phyloP scores from a whole-genome alignment of 2,797 vertebrate genomes.

The Phrynocephalus forsythii region DNA sequence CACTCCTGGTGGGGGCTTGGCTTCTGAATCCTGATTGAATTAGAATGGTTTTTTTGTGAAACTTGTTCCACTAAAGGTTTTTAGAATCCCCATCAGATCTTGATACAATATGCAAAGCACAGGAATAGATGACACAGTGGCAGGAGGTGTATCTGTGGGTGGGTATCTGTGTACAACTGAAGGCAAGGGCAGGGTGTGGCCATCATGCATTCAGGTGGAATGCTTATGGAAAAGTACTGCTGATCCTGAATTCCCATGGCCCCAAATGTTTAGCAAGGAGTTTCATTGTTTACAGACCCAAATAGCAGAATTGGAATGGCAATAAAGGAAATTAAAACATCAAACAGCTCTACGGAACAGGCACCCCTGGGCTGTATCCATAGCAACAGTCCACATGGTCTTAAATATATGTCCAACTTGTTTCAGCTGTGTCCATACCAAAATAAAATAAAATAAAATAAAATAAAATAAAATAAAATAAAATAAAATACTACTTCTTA shows the following conservation, averaged over 20 bases:
- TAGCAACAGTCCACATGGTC: constrained; percentile 8
- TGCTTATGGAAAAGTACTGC: background rate
- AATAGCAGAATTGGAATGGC: background rate
- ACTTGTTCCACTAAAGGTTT: no score
- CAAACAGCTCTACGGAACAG: background rate
- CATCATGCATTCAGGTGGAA: background rate
- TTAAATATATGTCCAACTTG: constrained; percentile 3
- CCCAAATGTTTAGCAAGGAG: background rate
- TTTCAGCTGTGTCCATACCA: background rate
- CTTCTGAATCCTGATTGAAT: no score
- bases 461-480: no score
- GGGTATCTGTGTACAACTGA: background rate
- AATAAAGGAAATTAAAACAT: constrained; percentile 22
- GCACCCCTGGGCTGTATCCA: background rate
- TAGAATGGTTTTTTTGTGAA: no score
- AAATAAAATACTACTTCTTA: background rate
- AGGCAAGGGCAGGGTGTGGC: background rate
- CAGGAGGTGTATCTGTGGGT: background rate
- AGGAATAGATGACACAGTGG: no score
- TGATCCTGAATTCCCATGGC: background rate
- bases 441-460: no score
- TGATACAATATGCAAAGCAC: no score
- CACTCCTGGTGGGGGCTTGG: no score
- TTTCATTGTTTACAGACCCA: background rate
- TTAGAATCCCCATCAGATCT: no score